phyloP scores from a whole-genome alignment of 2,113 vertebrate species.

The Heteronetta atricapilla region DNA sequence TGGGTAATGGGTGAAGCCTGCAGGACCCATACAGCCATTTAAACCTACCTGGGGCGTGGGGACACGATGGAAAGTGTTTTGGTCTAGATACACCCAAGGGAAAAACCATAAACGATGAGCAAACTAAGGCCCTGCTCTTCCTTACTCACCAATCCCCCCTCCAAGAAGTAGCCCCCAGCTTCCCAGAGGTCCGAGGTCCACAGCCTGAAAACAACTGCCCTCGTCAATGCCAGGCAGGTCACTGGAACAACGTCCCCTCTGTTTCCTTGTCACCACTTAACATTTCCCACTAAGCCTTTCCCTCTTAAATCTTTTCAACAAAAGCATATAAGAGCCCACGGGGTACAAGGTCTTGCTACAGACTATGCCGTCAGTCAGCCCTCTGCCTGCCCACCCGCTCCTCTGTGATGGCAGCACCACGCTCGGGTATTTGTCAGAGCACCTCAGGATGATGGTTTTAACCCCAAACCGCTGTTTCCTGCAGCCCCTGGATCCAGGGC shows the following conservation, averaged over 20 bases:
- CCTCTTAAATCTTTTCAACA: background rate
- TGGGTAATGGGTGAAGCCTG: fast-evolving
- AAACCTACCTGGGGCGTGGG: background rate
- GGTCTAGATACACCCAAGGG: background rate
- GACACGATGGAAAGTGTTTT: background rate
- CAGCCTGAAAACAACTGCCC: background rate
- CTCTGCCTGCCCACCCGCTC: background rate
- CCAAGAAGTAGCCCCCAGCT: background rate
- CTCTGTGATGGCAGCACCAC: background rate
- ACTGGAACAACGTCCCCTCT: background rate
- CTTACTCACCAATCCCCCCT: background rate
- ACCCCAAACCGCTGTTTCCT: background rate
- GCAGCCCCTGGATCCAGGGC: no score
- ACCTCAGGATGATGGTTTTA: background rate
- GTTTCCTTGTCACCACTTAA: background rate
- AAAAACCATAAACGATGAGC: background rate
- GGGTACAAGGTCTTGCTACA: background rate
- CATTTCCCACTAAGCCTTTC: background rate
- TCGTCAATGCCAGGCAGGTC: background rate
- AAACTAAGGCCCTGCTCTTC: background rate
- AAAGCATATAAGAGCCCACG: background rate
- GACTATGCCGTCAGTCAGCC: background rate
- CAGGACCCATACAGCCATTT: background rate
- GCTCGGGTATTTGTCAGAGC: background rate
- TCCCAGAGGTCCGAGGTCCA: background rate